Evolutionary conservation across 2,113 vertebrate species (phyloP).

Genomic region (Malurus melanocephalus): DNA sequence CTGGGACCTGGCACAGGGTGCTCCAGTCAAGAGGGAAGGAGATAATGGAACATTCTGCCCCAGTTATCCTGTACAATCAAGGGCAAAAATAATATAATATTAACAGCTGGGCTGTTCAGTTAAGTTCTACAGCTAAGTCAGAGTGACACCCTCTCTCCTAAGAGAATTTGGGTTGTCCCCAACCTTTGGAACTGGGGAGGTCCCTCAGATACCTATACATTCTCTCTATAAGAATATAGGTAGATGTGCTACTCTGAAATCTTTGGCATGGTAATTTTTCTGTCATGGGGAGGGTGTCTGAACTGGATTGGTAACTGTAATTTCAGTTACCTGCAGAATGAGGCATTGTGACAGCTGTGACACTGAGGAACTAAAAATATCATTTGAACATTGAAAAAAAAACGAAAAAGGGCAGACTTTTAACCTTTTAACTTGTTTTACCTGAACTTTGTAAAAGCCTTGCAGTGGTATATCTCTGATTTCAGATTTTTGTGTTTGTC

Average conservation of each 20-base stretch:
- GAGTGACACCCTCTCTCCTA: not conserved
- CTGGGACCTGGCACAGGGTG: not conserved
- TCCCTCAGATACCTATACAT: rapidly evolving
- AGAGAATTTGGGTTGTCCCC: not conserved
- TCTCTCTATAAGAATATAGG: not conserved
- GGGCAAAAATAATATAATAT: not conserved
- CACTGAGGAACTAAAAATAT: not conserved
- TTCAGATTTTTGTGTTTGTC: slow-evolving; percentile 11
- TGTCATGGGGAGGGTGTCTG: not conserved
- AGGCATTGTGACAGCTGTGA: not conserved
- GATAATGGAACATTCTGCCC: not conserved
- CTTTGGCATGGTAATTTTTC: not conserved
- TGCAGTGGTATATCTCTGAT: not conserved
- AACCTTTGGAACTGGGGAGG: not conserved
- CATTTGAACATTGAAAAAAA: not conserved
- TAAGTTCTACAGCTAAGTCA: not conserved
- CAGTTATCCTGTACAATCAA: not conserved
- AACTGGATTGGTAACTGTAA: not conserved
- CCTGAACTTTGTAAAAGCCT: not conserved
- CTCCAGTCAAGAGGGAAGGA: not conserved
- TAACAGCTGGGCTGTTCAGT: not conserved
- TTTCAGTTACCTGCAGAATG: not conserved
- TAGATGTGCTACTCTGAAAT: not conserved
- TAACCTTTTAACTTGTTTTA: not conserved
- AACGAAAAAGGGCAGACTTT: not conserved